Percentiles rank a stretch among this genome's conserved stretches.
phyloP scores from a whole-genome alignment of 2,888 invertebrate species.

The Adela reaumurella region DNA sequence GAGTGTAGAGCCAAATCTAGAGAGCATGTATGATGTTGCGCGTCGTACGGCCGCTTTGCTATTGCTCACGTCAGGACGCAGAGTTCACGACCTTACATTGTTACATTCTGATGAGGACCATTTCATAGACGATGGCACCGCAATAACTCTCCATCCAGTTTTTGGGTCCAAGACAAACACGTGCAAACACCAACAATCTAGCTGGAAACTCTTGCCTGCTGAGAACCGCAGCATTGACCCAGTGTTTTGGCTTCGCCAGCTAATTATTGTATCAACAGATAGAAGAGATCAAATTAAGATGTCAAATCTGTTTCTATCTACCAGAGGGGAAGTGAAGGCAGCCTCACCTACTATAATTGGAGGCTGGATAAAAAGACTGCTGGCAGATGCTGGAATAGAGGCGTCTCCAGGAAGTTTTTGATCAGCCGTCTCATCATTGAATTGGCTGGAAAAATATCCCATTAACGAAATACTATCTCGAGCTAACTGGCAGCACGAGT shows the following conservation, averaged over 20 bases:
- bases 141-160: background rate
- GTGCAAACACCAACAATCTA: background rate
- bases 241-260: too few relatives aligned
- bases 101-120: background rate
- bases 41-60: background rate
- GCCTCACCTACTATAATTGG: too few relatives aligned
- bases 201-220: slow-evolving; percentile 1
- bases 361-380: too few relatives aligned
- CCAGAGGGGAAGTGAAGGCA: too few relatives aligned
- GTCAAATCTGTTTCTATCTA: too few relatives aligned
- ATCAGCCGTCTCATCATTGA: background rate
- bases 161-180: slow-evolving; percentile 2
- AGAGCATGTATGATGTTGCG: background rate
- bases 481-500: slow-evolving; percentile 1
- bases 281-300: too few relatives aligned
- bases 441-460: slow-evolving; percentile 1
- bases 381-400: background rate
- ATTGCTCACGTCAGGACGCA: background rate
- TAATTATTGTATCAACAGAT: too few relatives aligned
- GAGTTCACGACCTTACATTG: too few relatives aligned
- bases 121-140: background rate
- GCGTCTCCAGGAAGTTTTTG: background rate
- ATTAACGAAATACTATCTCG: background rate
- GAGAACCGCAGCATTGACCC: background rate
- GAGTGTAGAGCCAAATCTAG: background rate